Percentiles rank a stretch among this genome's conserved stretches.
Conservation (phyloP, 1,140 invertebrate species). For the Drepana arcuata region DNA sequence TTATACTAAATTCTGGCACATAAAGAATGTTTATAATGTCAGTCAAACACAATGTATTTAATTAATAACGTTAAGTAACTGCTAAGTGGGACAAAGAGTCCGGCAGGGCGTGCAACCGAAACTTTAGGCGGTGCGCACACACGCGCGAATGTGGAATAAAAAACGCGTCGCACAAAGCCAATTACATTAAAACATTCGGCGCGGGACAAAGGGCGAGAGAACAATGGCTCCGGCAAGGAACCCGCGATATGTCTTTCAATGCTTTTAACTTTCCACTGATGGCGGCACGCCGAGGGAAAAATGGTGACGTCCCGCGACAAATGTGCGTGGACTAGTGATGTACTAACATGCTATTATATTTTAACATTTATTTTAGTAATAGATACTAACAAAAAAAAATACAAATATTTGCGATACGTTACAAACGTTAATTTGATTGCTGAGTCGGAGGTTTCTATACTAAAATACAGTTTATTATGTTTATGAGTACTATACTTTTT, state of each 20-base stretch:
- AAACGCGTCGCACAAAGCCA: constrained; percentile 60
- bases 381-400: no score
- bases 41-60: no score
- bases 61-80: no score
- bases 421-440: no score
- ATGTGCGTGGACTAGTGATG: constrained; percentile 54
- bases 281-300: constrained; percentile 50
- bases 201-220: constrained; percentile 59
- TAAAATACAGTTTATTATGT: no score
- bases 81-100: constrained; percentile 8
- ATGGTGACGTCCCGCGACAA: constrained; percentile 64
- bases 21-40: no score
- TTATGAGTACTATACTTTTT: no score
- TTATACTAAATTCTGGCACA: no score
- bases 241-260: constrained; percentile 69
- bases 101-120: constrained; percentile 10
- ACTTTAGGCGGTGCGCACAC: constrained; percentile 12
- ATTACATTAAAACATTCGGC: constrained; percentile 70
- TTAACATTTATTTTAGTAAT: no score
- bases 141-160: constrained; percentile 19
- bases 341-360: no score
- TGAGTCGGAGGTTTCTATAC: no score
- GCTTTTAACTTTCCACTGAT: constrained; percentile 70
- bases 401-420: no score
- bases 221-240: constrained; percentile 57